Evolutionary conservation across 2,113 vertebrate species (phyloP), one percentile per base, ranked within the genome.

Genomic region (Gasterosteus aculeatus): DNA sequence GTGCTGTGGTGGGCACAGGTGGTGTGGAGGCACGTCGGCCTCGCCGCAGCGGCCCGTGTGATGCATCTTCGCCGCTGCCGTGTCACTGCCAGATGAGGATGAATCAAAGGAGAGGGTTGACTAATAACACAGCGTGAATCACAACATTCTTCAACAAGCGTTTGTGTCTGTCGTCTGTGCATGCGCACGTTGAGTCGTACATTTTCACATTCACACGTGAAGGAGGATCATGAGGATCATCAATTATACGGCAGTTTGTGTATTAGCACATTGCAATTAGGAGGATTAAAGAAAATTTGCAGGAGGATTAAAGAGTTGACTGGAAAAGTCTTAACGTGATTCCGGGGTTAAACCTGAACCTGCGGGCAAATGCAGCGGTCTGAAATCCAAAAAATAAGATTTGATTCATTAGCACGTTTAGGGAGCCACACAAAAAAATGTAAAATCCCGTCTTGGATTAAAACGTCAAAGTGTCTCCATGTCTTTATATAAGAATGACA

Each of bases 61-160:
- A 80, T 35, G 72, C 78, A 77, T 65, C 81, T 78, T 76, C 60
- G 38, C 72, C 53, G 46, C 64, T 54, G 81, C 70, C 39, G 33
- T 82, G 84, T 78, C 80, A 85, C 29, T 76, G 82, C 87, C 90
- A 89, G 81, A 90, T 90, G 78, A 63, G 56, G 58, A 71, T 88
- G 91, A 93, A 90, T 92, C 88, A 89, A 91, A 86, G 53, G 42
- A 78, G 82, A 63, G 49, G 82, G 67, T 46, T 86, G 87, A 88
- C 86, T 93, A 92, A 91, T 76, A 84, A 75, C 47, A 65, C 42
- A n/a, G 49, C 29, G 47, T 92, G 91, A 94, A 82, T 93, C 92
- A 92, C 54, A 62, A 12, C 69, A 60, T 80, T 84, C 15, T 75
- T 63, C 60, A 77, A 58, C 59, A 73, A 59, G 35, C n/a, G 54